Percentiles rank a stretch among this genome's conserved stretches.
Evolutionary conservation across 2,888 invertebrate genomes (phyloP).

Genomic region (Yponomeuta cagnagella): DNA sequence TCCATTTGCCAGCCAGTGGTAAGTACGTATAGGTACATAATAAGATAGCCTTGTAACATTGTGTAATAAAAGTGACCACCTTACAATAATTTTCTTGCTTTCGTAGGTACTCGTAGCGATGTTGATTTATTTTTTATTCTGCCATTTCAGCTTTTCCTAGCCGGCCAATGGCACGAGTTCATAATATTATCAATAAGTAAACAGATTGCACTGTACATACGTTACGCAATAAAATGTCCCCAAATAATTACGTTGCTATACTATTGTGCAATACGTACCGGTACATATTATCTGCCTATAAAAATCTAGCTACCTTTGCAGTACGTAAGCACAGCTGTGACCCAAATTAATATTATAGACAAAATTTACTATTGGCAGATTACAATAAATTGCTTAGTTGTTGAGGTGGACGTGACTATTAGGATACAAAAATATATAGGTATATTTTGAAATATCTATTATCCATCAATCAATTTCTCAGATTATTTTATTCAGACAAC

Average conservation of each 20-base stretch:
- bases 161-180: too few species aligned
- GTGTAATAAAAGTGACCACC: conserved; percentile 2
- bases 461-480: too few species aligned
- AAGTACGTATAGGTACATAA: too few species aligned
- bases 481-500: too few species aligned
- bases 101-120: too few species aligned
- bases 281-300: not conserved
- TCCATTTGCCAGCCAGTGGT: not conserved
- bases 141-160: too few species aligned
- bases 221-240: not conserved
- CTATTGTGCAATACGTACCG: not conserved
- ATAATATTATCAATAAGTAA: too few species aligned
- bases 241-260: not conserved
- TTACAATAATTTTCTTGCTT: too few species aligned
- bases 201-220: too few species aligned
- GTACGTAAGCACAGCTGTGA: conserved; percentile 16
- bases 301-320: not conserved
- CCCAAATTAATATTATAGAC: conserved; percentile 16
- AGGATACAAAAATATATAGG: too few species aligned
- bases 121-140: too few species aligned
- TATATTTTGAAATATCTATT: too few species aligned
- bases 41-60: conserved; percentile 1
- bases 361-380: conserved; percentile 17
- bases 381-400: not conserved
- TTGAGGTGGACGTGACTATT: not conserved